Base-by-base conservation (phyloP, 2,113 vertebrate species). In the Phalacrocorax carbo region DNA sequence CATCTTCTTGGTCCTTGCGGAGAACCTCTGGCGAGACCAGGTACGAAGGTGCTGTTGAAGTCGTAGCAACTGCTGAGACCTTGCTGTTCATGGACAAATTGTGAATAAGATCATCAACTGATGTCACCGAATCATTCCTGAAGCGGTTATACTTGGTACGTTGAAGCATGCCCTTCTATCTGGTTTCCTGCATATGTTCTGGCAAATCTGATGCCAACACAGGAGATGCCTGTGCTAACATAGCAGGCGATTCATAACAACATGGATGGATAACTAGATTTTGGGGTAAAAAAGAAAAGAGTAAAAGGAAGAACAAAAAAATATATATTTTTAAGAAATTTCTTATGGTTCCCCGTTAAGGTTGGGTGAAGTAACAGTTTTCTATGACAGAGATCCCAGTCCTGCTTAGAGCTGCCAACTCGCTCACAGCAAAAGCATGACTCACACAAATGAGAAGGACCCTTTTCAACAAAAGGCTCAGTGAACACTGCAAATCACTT, bases 111-210 rank as follows among this genome's bases (percentile, higher is more conserved):
- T 99, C 99, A 99, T 99, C 99, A 97, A 99, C 99, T 92, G 99
- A 99, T 96, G 99, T 99, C 98, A 99, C 99, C 88, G 99, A 99
- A 99, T 99, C 99, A 98, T 99, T 99, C 98, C 99, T 99, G 99
- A 99, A 99, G 98, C 99, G 99, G 98, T 99, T 99, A 98, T 99
- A 99, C 98, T 99, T 99, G 98, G 99, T 99, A 98, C 99, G 99
- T 98, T 99, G 99, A 99, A 99, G 99, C 99, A 99, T 99, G 98
- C 99, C 99, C 99, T 98, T 99, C 98, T 98, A 98, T 99, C 98
- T 98, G 98, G 97, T 98, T 98, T 98, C 97, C 98, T 98, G 99
- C 98, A 98, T 98, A 98, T 95, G 98, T 98, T 98, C 98, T 97
- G 98, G 98, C 98, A 99, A 98, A 98, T 98, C 98, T 98, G 97